Evolutionary conservation across 2,113 vertebrate genomes (phyloP).

Genomic region (Phalacrocorax carbo): DNA sequence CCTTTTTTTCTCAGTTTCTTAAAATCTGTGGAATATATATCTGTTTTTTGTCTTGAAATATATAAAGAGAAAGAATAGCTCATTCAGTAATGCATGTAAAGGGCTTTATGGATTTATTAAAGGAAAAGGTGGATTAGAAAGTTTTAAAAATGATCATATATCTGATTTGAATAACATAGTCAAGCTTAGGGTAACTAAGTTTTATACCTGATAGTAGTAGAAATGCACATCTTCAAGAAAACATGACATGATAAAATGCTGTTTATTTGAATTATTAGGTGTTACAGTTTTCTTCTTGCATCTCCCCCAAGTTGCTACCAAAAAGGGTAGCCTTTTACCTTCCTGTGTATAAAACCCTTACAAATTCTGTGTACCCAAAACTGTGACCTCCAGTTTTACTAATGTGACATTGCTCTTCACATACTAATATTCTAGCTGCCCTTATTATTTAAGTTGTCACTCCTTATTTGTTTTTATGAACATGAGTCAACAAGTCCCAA

Average conservation of each 20-base stretch:
- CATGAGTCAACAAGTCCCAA: constrained; percentile 18
- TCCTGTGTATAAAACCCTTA: rapidly evolving
- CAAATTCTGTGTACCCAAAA: neutral
- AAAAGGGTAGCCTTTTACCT: neutral
- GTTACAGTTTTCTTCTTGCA: neutral
- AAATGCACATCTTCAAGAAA: neutral
- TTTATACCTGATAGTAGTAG: neutral
- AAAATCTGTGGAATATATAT: neutral
- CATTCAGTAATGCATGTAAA: neutral
- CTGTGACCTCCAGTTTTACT: constrained; percentile 70
- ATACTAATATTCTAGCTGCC: constrained; percentile 43
- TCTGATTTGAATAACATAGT: neutral
- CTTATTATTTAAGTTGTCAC: constrained; percentile 26
- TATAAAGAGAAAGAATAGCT: neutral
- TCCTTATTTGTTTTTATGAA: constrained; percentile 13
- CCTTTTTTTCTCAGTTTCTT: neutral
- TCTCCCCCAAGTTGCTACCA: neutral
- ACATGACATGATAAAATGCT: neutral
- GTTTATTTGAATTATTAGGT: neutral
- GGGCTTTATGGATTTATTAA: neutral
- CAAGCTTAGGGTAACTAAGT: neutral
- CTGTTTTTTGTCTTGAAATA: neutral
- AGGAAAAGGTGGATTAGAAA: neutral
- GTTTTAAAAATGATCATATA: neutral
- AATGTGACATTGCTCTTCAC: constrained; percentile 57